Evolutionary conservation across 1,140 invertebrate species (phyloP), one percentile per base, ranked within the genome.

Genomic region (Asobara japonica): DNA sequence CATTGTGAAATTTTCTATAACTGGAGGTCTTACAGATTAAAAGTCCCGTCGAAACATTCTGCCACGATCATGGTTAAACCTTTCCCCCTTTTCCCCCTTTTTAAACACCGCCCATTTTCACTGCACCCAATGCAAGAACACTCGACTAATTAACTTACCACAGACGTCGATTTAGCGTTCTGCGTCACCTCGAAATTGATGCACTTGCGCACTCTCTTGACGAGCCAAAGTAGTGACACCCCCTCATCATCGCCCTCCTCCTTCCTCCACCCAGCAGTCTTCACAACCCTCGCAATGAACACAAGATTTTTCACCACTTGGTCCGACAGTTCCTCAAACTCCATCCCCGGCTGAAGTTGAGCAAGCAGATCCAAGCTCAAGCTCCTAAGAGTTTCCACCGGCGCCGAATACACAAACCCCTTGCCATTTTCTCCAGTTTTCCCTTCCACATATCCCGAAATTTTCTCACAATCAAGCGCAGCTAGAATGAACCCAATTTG

Each of bases 271-370:
- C 62, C 89, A 56, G 92, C 65, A 27, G 86, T 85, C 72, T 89
- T 87, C 1, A 93, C 79, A 51, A 93, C 88, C 80, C 90, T 90
- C 0, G 91, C 90, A 18, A 94, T 84, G 76, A 91, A 93, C 8
- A 94, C 86, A 48, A 95, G 84, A 82, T 94, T 93, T 81, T 94
- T 94, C 2, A 93, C 88, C 16, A 93, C 89, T 80, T 93, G 90
- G 77, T 92, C 91, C 8, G 91, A 89, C 80, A 94, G 89, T 69
- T 93, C 89, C 70, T 89, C 86, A 0, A 86, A 78, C 33, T 80
- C 79, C 36, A 86, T 80, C 1, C 89, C 89, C 0, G 93, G 91
- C 56, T 91, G 90, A 25, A 95, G 89, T 79, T 95, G 94, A 10
- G 90, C 91, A 66, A 92, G 90, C 65, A 95, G 88, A 86, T 94